phyloP scores from a whole-genome alignment of 2,888 invertebrate genomes.

The Phytoseiulus persimilis region DNA sequence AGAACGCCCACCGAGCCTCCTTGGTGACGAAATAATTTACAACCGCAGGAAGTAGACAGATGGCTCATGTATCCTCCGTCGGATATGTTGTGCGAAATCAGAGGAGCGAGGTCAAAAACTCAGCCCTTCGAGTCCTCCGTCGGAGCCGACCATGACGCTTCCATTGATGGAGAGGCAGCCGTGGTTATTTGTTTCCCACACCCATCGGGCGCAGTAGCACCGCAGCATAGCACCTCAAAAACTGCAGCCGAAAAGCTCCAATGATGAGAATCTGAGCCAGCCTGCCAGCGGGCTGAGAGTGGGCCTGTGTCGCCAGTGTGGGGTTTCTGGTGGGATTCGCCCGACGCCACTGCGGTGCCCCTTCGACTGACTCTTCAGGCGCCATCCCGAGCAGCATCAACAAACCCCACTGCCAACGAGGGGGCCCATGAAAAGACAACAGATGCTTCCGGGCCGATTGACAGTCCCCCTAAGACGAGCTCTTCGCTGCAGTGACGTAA shows the following conservation, averaged over 20 bases:
- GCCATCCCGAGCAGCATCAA: neutral
- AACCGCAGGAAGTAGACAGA: neutral
- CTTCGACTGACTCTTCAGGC: neutral
- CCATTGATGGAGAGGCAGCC: neutral
- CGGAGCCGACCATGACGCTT: too few species aligned
- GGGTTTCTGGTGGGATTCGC: neutral
- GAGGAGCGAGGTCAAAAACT: too few species aligned
- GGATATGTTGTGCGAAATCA: too few species aligned
- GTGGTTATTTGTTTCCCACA: neutral
- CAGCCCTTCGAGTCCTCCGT: too few species aligned
- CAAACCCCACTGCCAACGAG: neutral
- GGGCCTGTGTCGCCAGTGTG: neutral
- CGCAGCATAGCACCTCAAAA: neutral
- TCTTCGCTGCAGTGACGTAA: neutral
- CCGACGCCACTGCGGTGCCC: neutral
- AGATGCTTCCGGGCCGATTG: neutral
- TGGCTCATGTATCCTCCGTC: neutral
- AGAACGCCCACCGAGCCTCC: neutral
- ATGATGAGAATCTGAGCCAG: neutral
- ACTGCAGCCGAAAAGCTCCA: neutral
- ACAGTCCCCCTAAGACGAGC: neutral
- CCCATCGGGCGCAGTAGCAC: neutral
- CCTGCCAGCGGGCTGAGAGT: too few species aligned
- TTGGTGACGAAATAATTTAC: neutral
- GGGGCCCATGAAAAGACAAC: slow-evolving; percentile 5